Evolutionary conservation across 2,888 invertebrate species (phyloP).

Genomic region (Neria commutata): DNA sequence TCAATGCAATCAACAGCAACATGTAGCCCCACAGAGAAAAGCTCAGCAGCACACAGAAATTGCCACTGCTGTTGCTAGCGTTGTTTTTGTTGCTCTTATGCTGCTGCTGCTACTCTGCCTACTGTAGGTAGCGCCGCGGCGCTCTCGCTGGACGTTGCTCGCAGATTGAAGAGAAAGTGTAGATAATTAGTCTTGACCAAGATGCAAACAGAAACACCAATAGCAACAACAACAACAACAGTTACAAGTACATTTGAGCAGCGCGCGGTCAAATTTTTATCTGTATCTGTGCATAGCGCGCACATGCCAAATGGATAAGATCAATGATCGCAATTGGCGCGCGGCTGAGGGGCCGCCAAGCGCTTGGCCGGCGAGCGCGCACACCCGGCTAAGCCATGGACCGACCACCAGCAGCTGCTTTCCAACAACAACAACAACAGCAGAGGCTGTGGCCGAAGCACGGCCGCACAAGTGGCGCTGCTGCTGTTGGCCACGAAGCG

Average conservation of each 20-base stretch:
- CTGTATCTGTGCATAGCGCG: background rate
- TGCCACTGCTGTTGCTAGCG: background rate
- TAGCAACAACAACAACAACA: background rate
- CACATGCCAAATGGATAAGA: slow-evolving; percentile 17
- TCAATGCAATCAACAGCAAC: background rate
- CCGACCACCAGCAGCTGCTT: no score
- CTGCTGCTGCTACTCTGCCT: background rate
- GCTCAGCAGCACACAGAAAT: background rate
- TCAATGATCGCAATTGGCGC: slow-evolving; percentile 28
- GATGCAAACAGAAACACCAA: slow-evolving; percentile 17
- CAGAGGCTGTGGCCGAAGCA: background rate
- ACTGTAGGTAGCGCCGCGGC: no score
- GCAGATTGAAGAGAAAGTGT: slow-evolving; percentile 32
- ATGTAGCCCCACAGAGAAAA: background rate
- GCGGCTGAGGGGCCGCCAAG: background rate
- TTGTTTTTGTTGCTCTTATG: no score
- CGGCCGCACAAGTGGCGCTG: no score
- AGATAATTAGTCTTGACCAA: slow-evolving; percentile 35
- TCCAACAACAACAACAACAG: background rate
- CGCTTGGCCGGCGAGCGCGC: no score
- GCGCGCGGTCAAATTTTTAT: background rate
- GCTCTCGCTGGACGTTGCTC: no score
- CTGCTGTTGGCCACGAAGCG: background rate
- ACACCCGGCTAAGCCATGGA: no score
- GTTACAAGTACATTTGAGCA: background rate